These are phyloP conservation scores for Dolichomitus sp. DNA, from an alignment of 2,888 invertebrate genomes.

Conservation along the genomic window DNA sequence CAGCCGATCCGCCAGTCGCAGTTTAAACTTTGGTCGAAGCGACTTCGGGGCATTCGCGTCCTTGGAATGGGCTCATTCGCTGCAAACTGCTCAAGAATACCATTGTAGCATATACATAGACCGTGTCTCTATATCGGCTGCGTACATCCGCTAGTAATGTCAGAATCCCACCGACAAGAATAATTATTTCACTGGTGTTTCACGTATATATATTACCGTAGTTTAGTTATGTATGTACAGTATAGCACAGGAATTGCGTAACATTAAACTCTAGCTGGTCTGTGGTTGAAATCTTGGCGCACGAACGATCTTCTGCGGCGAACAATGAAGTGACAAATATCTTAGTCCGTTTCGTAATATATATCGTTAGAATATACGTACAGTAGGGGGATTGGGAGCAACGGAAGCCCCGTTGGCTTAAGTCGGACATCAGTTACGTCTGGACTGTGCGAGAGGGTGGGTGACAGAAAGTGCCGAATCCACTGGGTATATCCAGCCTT, in stretches of 20 bases:
- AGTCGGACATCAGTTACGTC: slow-evolving; percentile 80
- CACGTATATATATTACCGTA: slow-evolving; percentile 21
- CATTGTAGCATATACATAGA: slow-evolving; percentile 43
- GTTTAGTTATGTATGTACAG: slow-evolving; percentile 25
- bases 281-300: slow-evolving; percentile 74
- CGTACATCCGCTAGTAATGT: slow-evolving; percentile 67
- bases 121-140: slow-evolving; percentile 15
- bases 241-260: slow-evolving; percentile 82
- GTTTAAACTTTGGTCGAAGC: slow-evolving; percentile 59
- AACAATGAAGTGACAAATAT: slow-evolving; percentile 85
- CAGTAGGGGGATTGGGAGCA: slow-evolving; percentile 34
- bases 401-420: slow-evolving; percentile 75
- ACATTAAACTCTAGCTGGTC: slow-evolving; percentile 83
- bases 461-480: slow-evolving; percentile 60
- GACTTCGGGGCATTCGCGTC: slow-evolving; percentile 58
- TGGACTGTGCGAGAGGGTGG: slow-evolving; percentile 32
- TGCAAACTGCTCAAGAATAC: slow-evolving; percentile 72
- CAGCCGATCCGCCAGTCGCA: slow-evolving; percentile 45
- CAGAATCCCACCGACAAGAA: slow-evolving; percentile 49
- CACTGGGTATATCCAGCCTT: slow-evolving; percentile 48
- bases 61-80: slow-evolving; percentile 75
- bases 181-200: slow-evolving; percentile 56
- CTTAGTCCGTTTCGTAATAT: slow-evolving; percentile 71
- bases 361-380: slow-evolving; percentile 27
- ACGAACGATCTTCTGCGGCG: slow-evolving; percentile 68